Evolutionary conservation across 2,888 invertebrate genomes (phyloP), one percentile per base, ranked within the genome.

Genomic region (Aricia artaxerxes): DNA sequence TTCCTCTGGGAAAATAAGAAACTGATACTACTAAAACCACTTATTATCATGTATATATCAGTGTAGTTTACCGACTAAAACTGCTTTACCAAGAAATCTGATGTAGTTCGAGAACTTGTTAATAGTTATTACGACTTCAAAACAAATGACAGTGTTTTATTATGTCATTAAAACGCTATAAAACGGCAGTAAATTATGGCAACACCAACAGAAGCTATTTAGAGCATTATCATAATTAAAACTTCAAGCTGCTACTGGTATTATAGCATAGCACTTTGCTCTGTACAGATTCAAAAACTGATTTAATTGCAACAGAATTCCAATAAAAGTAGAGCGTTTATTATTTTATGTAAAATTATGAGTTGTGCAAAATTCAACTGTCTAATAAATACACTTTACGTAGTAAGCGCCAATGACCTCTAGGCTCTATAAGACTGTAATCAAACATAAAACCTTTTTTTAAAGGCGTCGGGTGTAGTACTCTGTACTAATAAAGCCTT

Each of bases 111-210:
- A 64, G 64, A 64, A 64, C 64, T 69, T 5, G 69, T 38, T 69
- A 69, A 38, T 64, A 64, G 64, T 31, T 9, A 64, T 64, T 69
- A 69, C 69, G 13, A 69, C 69, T 69, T 69, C 35, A 69, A 69
- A 69, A 69, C 69, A 69, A 69, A 69, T 69, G 69, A 38, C 69
- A 69, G 69, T 69, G 69, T 69, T 69, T 69, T 69, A 69, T 69
- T 35, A 38, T 69, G 69, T 69, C 69, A 69, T 69, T 69, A 69
- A 69, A 38, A 69, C 31, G 69, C 69, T 69, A 69, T 69, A 69
- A 38, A 69, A 69, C 69, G 69, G 35, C 38, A 35, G 69, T 69
- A 69, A 69, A 69, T 69, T 69, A 69, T 38, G 16, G 69, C 69
- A 69, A 69, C 69, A 69, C 69, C 69, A 69, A 69, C 69, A 69